phyloP scores from a whole-genome alignment of 2,797 vertebrate genomes.

The Bufotes viridis region DNA sequence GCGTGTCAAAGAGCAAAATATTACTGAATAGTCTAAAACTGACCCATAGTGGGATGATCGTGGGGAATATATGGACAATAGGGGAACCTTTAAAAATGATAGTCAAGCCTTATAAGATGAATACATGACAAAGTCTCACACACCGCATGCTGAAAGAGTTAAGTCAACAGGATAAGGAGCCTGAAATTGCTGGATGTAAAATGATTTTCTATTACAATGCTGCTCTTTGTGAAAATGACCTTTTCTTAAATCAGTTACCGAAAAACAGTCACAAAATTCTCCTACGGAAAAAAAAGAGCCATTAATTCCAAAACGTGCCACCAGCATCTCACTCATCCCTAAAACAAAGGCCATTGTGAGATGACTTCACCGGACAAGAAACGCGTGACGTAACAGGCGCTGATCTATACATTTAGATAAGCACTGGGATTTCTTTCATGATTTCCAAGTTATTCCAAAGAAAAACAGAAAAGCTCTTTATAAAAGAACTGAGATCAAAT shows the following conservation, averaged over 20 bases:
- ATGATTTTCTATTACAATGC: slow-evolving; percentile 48
- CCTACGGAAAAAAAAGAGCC: slow-evolving; percentile 28
- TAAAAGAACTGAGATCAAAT: slow-evolving; percentile 16
- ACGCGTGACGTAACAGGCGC: slow-evolving; percentile 2
- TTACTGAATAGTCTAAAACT: neutral
- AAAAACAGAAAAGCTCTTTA: slow-evolving; percentile 22
- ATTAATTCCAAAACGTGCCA: slow-evolving; percentile 35
- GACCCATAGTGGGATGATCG: neutral
- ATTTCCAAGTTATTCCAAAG: slow-evolving; percentile 32
- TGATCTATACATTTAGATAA: slow-evolving; percentile 43
- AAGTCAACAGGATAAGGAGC: slow-evolving; percentile 41
- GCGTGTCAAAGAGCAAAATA: too few relatives aligned
- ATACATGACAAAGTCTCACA: neutral
- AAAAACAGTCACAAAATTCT: slow-evolving; percentile 53
- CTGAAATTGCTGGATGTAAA: slow-evolving; percentile 47
- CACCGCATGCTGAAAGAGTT: slow-evolving; percentile 1
- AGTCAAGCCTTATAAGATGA: neutral
- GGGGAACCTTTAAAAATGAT: neutral
- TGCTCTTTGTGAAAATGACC: slow-evolving; percentile 51
- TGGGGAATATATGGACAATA: neutral
- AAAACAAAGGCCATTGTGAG: slow-evolving; percentile 37
- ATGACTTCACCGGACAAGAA: neutral
- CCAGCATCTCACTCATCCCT: slow-evolving; percentile 19
- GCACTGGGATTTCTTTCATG: slow-evolving; percentile 6
- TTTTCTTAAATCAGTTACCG: slow-evolving; percentile 53